A percentile compares a stretch with the other conserved stretches of the same genome.
Evolutionary conservation across 1,140 invertebrate genomes (phyloP).

Genomic region (Micrasema minimum): DNA sequence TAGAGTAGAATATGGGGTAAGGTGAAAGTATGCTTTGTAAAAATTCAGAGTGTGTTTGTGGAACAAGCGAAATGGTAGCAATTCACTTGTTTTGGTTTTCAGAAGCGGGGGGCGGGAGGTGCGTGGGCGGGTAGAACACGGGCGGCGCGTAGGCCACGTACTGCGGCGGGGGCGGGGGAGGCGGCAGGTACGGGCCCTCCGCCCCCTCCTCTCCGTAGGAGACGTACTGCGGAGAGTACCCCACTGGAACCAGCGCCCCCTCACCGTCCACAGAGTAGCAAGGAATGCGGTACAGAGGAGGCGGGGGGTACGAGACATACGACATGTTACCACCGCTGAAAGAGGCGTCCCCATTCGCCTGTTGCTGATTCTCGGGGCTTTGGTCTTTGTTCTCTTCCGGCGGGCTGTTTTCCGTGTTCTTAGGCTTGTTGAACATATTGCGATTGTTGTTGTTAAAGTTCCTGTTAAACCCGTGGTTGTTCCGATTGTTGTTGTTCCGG

Average conservation of each 20-base stretch:
- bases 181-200: constrained; percentile 26
- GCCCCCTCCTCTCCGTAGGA: background rate
- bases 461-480: constrained; percentile 16
- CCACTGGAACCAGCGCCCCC: background rate
- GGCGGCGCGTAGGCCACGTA: constrained; percentile 37
- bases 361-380: constrained; percentile 4
- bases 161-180: constrained; percentile 49
- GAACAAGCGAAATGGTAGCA: too few species aligned
- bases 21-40: too few species aligned
- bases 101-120: background rate
- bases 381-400: constrained; percentile 14
- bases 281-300: constrained; percentile 36
- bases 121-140: background rate
- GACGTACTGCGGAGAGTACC: constrained; percentile 11
- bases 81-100: constrained; percentile 29
- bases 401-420: constrained; percentile 7
- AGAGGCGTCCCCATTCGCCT: background rate
- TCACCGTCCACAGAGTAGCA: constrained; percentile 38
- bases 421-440: constrained; percentile 7
- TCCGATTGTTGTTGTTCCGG: constrained; percentile 26
- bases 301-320: constrained; percentile 44
- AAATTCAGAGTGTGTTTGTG: too few species aligned
- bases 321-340: background rate
- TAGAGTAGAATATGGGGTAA: too few species aligned
- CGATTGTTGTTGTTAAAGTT: constrained; percentile 31